Evolutionary conservation across 2,888 invertebrate species (phyloP), one percentile per base, ranked within the genome.

Genomic region (Pachycephus smyrnensis): DNA sequence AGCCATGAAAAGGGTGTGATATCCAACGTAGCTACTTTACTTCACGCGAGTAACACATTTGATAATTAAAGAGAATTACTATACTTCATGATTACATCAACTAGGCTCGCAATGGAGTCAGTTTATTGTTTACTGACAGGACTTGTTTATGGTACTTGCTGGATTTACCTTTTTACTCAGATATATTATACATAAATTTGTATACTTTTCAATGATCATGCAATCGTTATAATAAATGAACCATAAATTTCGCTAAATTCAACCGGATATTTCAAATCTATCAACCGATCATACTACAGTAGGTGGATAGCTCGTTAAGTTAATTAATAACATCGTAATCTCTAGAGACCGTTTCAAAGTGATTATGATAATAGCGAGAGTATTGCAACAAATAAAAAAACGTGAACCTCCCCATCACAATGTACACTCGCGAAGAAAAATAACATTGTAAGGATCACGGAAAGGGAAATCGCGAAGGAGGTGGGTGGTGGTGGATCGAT

Each of bases 31-130:
- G 23, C 40, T 40, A 23, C 40, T 23, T 40, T 23, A 15, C 40
- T 40, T 40, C 40, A 40, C 40, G 40, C 40, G 2, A 40, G 40
- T 40, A 23, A 40, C 40, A 40, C 40, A 40, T 40, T 40, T 40
- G 40, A 40, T 40, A 84, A 84, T 84, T 82, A 84, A 84, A 81
- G 82, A 78, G 82, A 82, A 82, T 83, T 84, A 83, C 82, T 83
- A 83, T 84, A 40, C 23, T 84, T 84, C 84, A 84, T 83, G 71
- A 32, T 71, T 71, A 30, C 15, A 71, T 71, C 32, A 30, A 15
- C 12, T 30, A 6, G 2, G 2, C 12, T 31, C 71, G 71, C 12
- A 32, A 12, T 12, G 31, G 31, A 32, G 12, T 71, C 12, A 30
- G 71, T 11, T 30, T 30, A 71, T 30, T 15, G 11, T 32, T 31